Evolutionary conservation across 1,140 invertebrate species (phyloP).

Genomic region (Cotesia typhae): DNA sequence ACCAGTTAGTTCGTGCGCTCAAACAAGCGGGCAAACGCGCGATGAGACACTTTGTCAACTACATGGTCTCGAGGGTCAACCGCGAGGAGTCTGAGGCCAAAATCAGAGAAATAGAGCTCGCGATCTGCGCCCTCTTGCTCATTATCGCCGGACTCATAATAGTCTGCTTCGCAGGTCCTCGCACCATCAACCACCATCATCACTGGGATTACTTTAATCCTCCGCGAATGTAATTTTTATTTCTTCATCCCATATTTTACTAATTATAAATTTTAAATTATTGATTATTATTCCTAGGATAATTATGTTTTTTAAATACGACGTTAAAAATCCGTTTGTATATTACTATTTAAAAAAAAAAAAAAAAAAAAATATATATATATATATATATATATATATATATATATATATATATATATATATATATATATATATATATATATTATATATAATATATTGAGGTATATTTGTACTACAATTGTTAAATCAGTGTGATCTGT

Average conservation of each 20-base stretch:
- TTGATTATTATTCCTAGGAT: neutral
- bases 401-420: too few species aligned
- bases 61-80: slow-evolving; percentile 69
- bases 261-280: neutral
- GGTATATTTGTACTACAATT: too few species aligned
- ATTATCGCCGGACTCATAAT: slow-evolving; percentile 77
- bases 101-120: slow-evolving; percentile 74
- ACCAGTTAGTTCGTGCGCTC: slow-evolving; percentile 73
- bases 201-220: slow-evolving; percentile 87
- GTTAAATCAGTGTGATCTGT: too few species aligned
- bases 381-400: too few species aligned
- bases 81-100: slow-evolving; percentile 68
- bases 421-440: too few species aligned
- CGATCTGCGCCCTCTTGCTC: slow-evolving; percentile 77
- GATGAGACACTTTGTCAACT: slow-evolving; percentile 72
- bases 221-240: slow-evolving; percentile 60
- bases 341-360: too few species aligned
- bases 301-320: slow-evolving; percentile 1
- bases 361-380: too few species aligned
- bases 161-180: slow-evolving; percentile 74
- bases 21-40: slow-evolving; percentile 71
- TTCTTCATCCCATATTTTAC: neutral
- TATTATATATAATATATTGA: too few species aligned
- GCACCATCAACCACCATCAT: slow-evolving; percentile 78
- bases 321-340: too few species aligned